phyloP scores from a whole-genome alignment of 1,140 invertebrate species.

The Thaumatotibia leucotreta region DNA sequence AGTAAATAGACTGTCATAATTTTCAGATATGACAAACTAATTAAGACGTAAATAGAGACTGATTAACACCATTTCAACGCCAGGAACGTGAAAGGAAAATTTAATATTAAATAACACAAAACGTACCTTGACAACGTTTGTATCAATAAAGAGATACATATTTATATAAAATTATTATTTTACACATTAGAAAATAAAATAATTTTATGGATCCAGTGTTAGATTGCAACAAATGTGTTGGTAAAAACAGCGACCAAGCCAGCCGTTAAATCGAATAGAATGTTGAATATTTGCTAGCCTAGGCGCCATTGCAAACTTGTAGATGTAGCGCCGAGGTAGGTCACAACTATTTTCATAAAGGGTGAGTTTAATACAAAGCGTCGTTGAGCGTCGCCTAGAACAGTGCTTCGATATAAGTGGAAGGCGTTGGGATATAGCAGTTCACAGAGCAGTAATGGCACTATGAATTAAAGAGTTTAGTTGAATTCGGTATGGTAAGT shows the following conservation, averaged over 20 bases:
- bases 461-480: background rate
- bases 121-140: background rate
- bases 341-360: conserved; percentile 13
- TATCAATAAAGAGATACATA: background rate
- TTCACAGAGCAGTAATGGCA: background rate
- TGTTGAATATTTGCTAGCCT: background rate
- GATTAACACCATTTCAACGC: background rate
- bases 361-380: conserved; percentile 15
- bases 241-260: background rate
- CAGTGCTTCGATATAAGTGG: background rate
- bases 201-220: too few species aligned
- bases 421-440: background rate
- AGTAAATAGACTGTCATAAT: background rate
- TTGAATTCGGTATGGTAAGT: background rate
- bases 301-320: background rate
- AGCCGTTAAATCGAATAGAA: background rate
- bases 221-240: too few species aligned
- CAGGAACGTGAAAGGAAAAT: background rate
- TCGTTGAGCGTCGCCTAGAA: conserved; percentile 1
- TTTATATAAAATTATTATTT: background rate
- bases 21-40: background rate
- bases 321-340: background rate
- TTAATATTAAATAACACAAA: background rate
- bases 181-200: too few species aligned
- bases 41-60: background rate